These are phyloP conservation scores for Listrodromus nycthemerus DNA, from an alignment of 2,888 invertebrate species.

Conservation along the genomic window DNA sequence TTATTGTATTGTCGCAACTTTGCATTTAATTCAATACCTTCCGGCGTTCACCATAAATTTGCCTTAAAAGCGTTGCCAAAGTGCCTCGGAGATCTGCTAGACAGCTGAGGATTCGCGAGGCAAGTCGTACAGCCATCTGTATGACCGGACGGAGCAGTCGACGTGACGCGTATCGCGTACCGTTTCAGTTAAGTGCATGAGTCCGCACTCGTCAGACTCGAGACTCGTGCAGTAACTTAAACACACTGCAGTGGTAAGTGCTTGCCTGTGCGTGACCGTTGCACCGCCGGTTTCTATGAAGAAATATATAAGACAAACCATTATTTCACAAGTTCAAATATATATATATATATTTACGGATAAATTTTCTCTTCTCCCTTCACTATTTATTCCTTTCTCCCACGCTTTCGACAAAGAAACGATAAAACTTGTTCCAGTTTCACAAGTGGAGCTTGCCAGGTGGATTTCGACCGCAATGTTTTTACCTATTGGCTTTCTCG, in stretches of 20 bases:
- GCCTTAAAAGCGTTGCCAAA: constrained; percentile 1
- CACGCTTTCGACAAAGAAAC: not conserved
- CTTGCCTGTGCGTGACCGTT: not conserved
- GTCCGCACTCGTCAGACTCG: constrained; percentile 6
- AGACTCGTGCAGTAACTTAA: constrained; percentile 5
- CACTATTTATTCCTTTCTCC: not conserved
- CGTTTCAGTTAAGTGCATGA: constrained; percentile 17
- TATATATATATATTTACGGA: constrained; percentile 4
- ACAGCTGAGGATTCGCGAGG: constrained; percentile 1
- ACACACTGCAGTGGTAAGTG: not conserved
- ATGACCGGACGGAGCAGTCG: not conserved
- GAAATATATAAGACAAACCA: not conserved
- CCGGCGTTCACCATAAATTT: not conserved
- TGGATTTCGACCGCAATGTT: constrained; percentile 63
- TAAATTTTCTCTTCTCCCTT: constrained; percentile 37
- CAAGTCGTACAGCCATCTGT: constrained; percentile 1
- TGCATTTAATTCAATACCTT: not conserved
- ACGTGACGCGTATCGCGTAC: not conserved
- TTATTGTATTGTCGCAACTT: constrained; percentile 4
- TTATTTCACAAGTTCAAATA: not conserved
- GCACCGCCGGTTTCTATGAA: not conserved
- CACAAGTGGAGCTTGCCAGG: constrained; percentile 66
- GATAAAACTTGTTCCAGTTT: constrained; percentile 66
- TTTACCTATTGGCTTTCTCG: constrained; percentile 16
- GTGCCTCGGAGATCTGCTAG: not conserved